Evolutionary conservation across 2,888 invertebrate species (phyloP), one percentile per base, ranked within the genome.

Genomic region (Cacoxenus indagator): DNA sequence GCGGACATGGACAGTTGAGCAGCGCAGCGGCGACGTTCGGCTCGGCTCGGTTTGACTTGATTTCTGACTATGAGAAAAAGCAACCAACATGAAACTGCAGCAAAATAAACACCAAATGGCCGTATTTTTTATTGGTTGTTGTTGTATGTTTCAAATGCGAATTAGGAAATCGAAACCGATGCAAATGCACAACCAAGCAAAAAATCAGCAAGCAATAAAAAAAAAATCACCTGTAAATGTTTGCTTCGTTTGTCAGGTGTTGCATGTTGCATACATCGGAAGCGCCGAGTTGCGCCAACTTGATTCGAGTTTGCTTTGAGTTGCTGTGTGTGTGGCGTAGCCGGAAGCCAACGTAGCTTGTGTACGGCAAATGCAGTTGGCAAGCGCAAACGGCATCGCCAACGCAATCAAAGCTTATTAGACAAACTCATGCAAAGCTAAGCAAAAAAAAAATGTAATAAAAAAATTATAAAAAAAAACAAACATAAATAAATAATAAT

Each of bases 121-220:
- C 14, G 3, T n/a, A 31, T 17, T 37, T 19, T 5, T 17, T 22
- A n/a, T n/a, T 62, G 22, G 51, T 46, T 62, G 22, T 29, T 54
- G 68, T 71, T 68, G 64, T 72, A 65, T 72, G 68, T 72, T 57
- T 19, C 61, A 62, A 62, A 69, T 72, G 80, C 79, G 81, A 78
- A 82, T 82, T 79, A 78, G 79, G 79, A 79, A 79, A 79, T 79
- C 81, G 81, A 79, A 79, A 79, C 79, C 82, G 65, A 78, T 75
- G 62, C 75, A 70, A 74, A 74, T 74, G 74, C 45, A 59, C n/a
- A 61, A 29, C 45, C 24, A 62, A 37, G 26, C 55, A 55, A 24
- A 55, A 26, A 4, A 17, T 19, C 19, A 48, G 8, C 17, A 17
- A 51, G 22, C 11, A 11, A 19, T 51, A 51, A 19, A 22, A 3